Evolutionary conservation across 2,888 invertebrate genomes (phyloP), one percentile per base, ranked within the genome.

Genomic region (Tipula confusa): DNA sequence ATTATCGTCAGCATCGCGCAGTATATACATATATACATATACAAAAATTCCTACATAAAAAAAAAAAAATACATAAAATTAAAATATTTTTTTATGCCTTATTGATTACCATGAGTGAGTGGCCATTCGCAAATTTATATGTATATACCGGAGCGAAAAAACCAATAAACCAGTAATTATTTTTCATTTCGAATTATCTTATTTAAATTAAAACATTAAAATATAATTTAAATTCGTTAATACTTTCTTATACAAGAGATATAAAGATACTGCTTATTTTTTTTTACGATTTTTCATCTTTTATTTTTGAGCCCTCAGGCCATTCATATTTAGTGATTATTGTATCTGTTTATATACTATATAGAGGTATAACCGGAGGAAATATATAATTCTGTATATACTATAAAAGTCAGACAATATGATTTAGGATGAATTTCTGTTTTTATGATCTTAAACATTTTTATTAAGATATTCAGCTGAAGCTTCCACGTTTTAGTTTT

Each of bases 81-180:
- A 64, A 64, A 64, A 24, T 64, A 64, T 24, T 24, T 9, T 64
- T 64, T 64, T 64, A 64, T 64, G 64, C 64, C 64, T 64, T 64
- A 64, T 64, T 64, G 64, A 64, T 64, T 64, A 64, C 64, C 64
- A 64, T 2, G 64, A 64, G 64, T 64, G 64, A 64, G 64, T 64
- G 64, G 24, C 64, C 64, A 64, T 64, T 64, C 64, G 64, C 64
- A 64, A 64, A 64, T 64, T 64, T 4, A 15, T 24, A 11, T 48
- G 38, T 48, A 15, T 48, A 64, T 24, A 64, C 24, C 64, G 9
- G 9, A 64, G 24, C 43, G 43, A 64, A 24, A 18, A 64, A 64
- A 64, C 64, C 64, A 64, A 64, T 64, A 64, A 64, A 64, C 64
- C 64, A 64, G 64, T 64, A 64, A 64, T 64, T 64, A 64, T 64